Base-by-base conservation (phyloP, 2,888 invertebrate species). In the Eristalinus sepulchralis region DNA sequence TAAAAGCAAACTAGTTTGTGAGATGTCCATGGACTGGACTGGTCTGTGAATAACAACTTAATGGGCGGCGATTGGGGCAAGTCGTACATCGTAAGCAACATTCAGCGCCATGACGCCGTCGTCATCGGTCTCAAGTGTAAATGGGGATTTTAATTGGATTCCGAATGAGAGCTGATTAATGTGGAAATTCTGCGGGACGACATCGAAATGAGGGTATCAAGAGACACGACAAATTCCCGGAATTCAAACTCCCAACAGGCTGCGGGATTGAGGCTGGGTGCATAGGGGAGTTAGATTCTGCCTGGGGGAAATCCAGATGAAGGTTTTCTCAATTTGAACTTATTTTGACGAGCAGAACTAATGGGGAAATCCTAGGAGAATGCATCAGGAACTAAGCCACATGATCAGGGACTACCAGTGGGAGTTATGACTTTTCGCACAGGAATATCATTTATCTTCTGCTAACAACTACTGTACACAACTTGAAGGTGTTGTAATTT, bases 71-170 rank as follows among this genome's bases (percentile, higher is more conserved):
- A 17, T 47, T 47, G 47, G 8, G 17, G n/a, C 47, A 17, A 47
- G 47, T 17, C 47, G n/a, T 47, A 47, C 47, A 17, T 3, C 17
- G 47, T 17, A 6, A n/a, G 47, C 17, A 3, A 8, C 17, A 47
- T 27, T 27, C 47, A 17, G 47, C 6, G 47, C n/a, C 3, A 17
- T 47, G 47, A 47, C 47, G 17, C 17, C 27, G 27, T 27, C 27
- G 27, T 27, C 27, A 27, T 27, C 17, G 62, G 47, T 62, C 22
- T 24, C 9, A 8, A 2, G 20, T 53, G 53, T 34, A 63, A 62
- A 72, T 47, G 39, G n/a, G 31, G 55, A 20, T 55, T 66, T 78
- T 73, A 83, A 83, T 78, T 78, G 67, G 78, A 55, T 55, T 57
- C 39, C 66, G 31, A 36, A 77, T 82, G 27, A 66, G 36, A 59